Evolutionary conservation across 1,140 invertebrate species (phyloP), one percentile per base, ranked within the genome.

Genomic region (Onthophagus taurus): DNA sequence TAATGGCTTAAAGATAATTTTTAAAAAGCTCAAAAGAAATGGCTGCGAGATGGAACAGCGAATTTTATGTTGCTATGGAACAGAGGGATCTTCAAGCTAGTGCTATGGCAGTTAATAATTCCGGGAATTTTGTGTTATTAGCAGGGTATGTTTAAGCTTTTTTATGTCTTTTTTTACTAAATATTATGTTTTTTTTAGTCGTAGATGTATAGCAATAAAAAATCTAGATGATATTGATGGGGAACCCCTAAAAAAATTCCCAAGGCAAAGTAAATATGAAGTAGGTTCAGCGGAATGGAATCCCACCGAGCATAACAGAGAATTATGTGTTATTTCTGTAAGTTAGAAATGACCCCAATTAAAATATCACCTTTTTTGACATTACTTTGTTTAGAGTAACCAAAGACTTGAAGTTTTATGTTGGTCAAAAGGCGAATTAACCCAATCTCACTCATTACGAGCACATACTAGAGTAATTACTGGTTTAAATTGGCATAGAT

Each of bases 261-360:
- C 82, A 8, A 69, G 89, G 31, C 85, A 91, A 53, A 91, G 88
- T 55, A 96, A 96, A 72, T 95, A 90, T 69, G 91, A 95, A 64
- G 85, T 94, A 7, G 84, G 84, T 5, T 83, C 83, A 35, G 85
- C 89, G 1, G 89, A 94, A 71, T 96, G 90, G 84, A 93, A 89
- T 69, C 89, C 87, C 8, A 83, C 80, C 31, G 65, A 77, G 31
- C 71, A 77, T 23, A 77, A 88, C 49, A 79, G 80, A 57, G 77
- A 91, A 61, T 69, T 86, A 9, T 91, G 90, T 71, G 89, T 89
- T 21, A 83, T 94, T 55, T 88, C 91, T 42, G 90, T 94, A 72
- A 80, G 78, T 72, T 48, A 14, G 21, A 13, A 17, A 20, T 42
- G 24, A 45, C 17, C 14, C 8, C 6, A n/a, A 11, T 26, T 48